Evolutionary conservation across 2,113 vertebrate genomes (phyloP).

Genomic region (Aphyosemion australe): DNA sequence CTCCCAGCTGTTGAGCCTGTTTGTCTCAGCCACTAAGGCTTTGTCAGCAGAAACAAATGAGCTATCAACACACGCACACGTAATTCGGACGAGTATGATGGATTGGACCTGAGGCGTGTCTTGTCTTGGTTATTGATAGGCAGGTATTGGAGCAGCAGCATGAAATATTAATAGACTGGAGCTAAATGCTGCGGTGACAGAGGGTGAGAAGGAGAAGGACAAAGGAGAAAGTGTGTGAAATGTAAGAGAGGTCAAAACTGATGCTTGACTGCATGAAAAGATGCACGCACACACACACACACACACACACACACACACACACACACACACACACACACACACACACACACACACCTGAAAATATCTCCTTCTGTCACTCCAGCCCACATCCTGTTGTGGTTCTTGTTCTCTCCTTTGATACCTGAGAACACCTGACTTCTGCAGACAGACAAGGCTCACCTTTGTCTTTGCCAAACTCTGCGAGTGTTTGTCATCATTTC

Average conservation of each 20-base stretch:
- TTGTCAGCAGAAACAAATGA: constrained; percentile 72
- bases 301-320: constrained; percentile 14
- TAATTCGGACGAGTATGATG: constrained; percentile 54
- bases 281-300: constrained; percentile 15
- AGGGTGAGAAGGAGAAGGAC: constrained; percentile 31
- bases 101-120: constrained; percentile 61
- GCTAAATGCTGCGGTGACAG: constrained; percentile 35
- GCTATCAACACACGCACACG: constrained; percentile 43
- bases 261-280: neutral
- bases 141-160: constrained; percentile 56
- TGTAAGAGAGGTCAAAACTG: neutral
- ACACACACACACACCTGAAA: constrained; percentile 19
- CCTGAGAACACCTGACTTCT: constrained; percentile 48
- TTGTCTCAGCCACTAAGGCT: constrained; percentile 38
- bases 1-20: constrained; percentile 48
- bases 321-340: constrained; percentile 19
- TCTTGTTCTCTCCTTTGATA: constrained; percentile 65
- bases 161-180: constrained; percentile 66
- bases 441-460: constrained; percentile 60
- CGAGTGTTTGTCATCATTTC: constrained; percentile 48
- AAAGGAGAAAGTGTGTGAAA: constrained; percentile 23
- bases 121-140: constrained; percentile 63
- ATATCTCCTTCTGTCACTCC: constrained; percentile 42
- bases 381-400: constrained; percentile 65
- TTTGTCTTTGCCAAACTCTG: constrained; percentile 54